These are phyloP conservation scores for Blomia tropicalis DNA, from an alignment of 2,888 invertebrate genomes.

Conservation along the genomic window DNA sequence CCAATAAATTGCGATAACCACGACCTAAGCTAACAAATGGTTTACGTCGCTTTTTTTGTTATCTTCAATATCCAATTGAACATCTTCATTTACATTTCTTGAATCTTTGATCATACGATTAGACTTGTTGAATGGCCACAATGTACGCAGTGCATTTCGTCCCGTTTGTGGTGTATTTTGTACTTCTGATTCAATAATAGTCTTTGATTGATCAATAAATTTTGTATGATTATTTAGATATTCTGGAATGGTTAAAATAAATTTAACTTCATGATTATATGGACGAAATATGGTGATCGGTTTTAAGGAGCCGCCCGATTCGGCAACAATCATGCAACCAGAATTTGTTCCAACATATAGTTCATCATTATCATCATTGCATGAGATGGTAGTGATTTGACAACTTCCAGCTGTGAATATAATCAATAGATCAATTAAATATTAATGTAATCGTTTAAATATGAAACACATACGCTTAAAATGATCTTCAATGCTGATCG, in stretches of 20 bases:
- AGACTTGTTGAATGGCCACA: background rate
- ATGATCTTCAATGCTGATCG: slow-evolving; percentile 73
- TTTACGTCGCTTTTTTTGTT: background rate
- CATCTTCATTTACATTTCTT: background rate
- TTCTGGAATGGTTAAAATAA: slow-evolving; percentile 33
- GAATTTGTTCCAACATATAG: slow-evolving; percentile 83
- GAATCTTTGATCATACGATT: background rate
- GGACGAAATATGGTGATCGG: slow-evolving; percentile 85
- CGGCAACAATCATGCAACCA: slow-evolving; percentile 82
- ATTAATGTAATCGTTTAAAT: background rate
- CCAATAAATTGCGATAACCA: slow-evolving; percentile 59
- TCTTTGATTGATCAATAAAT: background rate
- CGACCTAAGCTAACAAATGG: slow-evolving; percentile 58
- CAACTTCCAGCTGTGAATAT: slow-evolving; percentile 34
- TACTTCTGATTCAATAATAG: background rate
- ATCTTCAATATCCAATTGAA: slow-evolving; percentile 31
- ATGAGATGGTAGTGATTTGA: slow-evolving; percentile 54
- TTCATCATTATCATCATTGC: slow-evolving; percentile 44
- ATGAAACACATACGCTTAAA: slow-evolving; percentile 46
- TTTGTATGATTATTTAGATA: background rate
- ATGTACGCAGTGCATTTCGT: slow-evolving; percentile 1
- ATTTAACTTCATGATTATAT: slow-evolving; percentile 60
- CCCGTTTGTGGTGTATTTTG: background rate
- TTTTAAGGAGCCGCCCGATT: slow-evolving; percentile 53
- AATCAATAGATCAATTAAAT: too few species aligned